A percentile compares a stretch with the other conserved stretches of the same genome.
phyloP scores from a whole-genome alignment of 2,113 vertebrate genomes.

The Dascyllus trimaculatus region DNA sequence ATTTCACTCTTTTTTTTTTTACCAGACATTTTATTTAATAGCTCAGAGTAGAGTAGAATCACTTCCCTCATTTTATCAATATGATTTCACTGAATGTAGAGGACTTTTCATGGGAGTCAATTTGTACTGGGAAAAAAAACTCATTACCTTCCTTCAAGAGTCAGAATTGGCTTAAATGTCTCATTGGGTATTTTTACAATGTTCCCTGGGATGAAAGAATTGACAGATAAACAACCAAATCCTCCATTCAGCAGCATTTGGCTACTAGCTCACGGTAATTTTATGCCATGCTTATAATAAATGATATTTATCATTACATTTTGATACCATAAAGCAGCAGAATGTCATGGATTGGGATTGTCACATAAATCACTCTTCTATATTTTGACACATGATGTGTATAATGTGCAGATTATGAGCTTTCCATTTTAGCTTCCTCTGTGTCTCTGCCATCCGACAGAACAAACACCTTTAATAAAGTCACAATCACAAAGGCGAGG shows the following conservation, averaged over 20 bases:
- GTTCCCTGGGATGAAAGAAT: slow-evolving; percentile 48
- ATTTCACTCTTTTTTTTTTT: too few species aligned
- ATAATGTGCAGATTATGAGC: slow-evolving; percentile 75
- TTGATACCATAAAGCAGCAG: slow-evolving; percentile 62
- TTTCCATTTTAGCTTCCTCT: slow-evolving; percentile 68
- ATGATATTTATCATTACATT: slow-evolving; percentile 71
- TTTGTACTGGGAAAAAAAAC: not conserved
- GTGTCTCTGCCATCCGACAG: slow-evolving; percentile 62
- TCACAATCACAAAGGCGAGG: slow-evolving; percentile 90
- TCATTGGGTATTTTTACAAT: slow-evolving; percentile 64
- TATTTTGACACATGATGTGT: slow-evolving; percentile 78
- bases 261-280: slow-evolving; percentile 54
- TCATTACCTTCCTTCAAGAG: slow-evolving; percentile 15
- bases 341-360: slow-evolving; percentile 64
- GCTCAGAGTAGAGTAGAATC: too few species aligned
- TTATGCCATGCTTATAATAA: slow-evolving; percentile 64
- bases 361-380: slow-evolving; percentile 69
- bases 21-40: too few species aligned
- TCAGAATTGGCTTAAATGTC: slow-evolving; percentile 40
- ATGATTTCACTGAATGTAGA: not conserved
- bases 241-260: slow-evolving; percentile 61
- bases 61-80: not conserved
- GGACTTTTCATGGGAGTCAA: not conserved
- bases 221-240: slow-evolving; percentile 68
- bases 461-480: slow-evolving; percentile 83